phyloP scores from a whole-genome alignment of 2,888 invertebrate genomes.

The Harpagoxenus sublaevis region DNA sequence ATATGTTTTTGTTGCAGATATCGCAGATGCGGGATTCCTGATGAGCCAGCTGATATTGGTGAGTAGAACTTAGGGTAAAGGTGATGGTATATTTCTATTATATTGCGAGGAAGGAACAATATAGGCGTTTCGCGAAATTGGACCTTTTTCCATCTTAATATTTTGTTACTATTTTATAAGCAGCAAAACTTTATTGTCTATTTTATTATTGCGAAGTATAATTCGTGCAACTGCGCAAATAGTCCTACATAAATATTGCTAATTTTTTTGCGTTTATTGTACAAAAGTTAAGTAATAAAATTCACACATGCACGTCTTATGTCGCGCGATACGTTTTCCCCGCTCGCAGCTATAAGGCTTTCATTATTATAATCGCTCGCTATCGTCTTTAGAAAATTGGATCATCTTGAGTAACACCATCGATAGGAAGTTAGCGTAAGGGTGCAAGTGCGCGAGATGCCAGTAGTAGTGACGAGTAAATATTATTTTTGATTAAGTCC shows the following conservation, averaged over 20 bases:
- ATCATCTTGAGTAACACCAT: constrained; percentile 4
- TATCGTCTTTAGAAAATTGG: constrained; percentile 31
- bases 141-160: neutral
- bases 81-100: neutral
- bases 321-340: constrained; percentile 4
- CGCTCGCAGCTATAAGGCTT: constrained; percentile 13
- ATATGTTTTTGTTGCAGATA: neutral
- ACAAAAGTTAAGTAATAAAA: constrained; percentile 1
- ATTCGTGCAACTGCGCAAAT: neutral
- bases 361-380: constrained; percentile 47
- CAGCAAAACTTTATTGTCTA: neutral
- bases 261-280: neutral
- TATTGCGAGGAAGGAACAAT: too few relatives aligned
- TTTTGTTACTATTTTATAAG: neutral
- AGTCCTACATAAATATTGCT: neutral
- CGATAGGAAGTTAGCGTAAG: neutral
- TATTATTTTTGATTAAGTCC: constrained; percentile 19
- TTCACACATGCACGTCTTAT: neutral
- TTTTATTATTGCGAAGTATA: neutral
- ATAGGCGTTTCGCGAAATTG: neutral
- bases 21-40: neutral
- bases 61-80: neutral
- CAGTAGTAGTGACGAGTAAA: neutral
- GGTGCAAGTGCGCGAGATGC: neutral
- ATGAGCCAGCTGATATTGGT: neutral